phyloP scores from a whole-genome alignment of 2,888 invertebrate genomes.

The Drosophila lacicola region DNA sequence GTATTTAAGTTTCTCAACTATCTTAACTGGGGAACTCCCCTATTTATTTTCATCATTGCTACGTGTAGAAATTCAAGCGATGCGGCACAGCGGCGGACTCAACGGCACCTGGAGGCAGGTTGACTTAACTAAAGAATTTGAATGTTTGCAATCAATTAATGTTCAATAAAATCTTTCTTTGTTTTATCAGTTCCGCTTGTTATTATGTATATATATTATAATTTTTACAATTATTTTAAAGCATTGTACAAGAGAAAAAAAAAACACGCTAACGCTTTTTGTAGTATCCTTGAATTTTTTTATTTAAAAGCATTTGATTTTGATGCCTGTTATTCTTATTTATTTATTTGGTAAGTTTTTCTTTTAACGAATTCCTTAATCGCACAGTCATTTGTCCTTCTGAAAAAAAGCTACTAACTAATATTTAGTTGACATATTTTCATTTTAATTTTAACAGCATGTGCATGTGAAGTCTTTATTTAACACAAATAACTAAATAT shows the following conservation, averaged over 20 bases:
- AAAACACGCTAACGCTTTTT: conserved; percentile 24
- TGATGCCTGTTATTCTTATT: conserved; percentile 45
- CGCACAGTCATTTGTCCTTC: conserved; percentile 44
- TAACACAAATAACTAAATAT: conserved; percentile 6
- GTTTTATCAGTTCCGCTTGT: conserved; percentile 13
- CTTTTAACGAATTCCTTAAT: conserved; percentile 17
- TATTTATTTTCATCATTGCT: conserved; percentile 63
- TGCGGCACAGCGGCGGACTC: conserved; percentile 83
- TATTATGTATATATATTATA: conserved; percentile 12
- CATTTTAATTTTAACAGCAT: conserved; percentile 30
- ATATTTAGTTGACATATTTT: conserved; percentile 30
- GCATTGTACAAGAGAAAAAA: conserved; percentile 1
- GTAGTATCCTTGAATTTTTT: conserved; percentile 35
- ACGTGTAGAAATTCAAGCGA: conserved; percentile 84
- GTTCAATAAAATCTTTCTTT: conserved; percentile 46
- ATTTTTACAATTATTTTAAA: conserved; percentile 14
- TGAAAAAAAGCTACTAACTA: conserved; percentile 6
- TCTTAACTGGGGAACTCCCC: conserved; percentile 50
- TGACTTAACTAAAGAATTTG: conserved; percentile 63
- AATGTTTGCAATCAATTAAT: conserved; percentile 52
- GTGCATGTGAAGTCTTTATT: conserved; percentile 14
- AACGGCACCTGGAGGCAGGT: conserved; percentile 85
- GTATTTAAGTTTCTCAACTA: conserved; percentile 33
- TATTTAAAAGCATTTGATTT: conserved; percentile 47
- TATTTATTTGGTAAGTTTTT: conserved; percentile 63